phyloP scores from a whole-genome alignment of 2,888 invertebrate species.

The Galeruca laticollis region DNA sequence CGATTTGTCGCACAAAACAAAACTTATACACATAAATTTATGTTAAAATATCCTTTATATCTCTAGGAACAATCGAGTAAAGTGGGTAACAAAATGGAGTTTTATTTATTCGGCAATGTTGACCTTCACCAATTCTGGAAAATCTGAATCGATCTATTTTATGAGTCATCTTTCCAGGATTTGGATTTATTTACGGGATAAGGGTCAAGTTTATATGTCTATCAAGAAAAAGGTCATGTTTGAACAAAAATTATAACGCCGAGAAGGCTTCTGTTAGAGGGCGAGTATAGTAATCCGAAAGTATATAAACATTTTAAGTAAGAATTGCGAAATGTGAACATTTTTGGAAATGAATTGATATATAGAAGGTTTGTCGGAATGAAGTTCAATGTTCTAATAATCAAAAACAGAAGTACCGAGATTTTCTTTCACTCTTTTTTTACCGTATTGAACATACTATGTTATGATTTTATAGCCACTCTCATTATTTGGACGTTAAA shows the following conservation, averaged over 20 bases:
- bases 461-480: too few species aligned
- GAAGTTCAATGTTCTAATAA: too few species aligned
- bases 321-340: background rate
- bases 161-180: conserved; percentile 33
- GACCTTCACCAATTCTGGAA: conserved; percentile 28
- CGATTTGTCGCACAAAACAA: too few species aligned
- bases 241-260: too few species aligned
- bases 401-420: too few species aligned
- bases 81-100: conserved; percentile 18
- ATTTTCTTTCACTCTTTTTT: too few species aligned
- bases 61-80: conserved; percentile 12
- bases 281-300: too few species aligned
- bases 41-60: background rate
- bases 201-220: conserved; percentile 28
- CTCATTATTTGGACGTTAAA: too few species aligned
- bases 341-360: too few species aligned
- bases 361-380: too few species aligned
- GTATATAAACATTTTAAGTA: background rate
- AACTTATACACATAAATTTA: background rate
- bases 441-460: too few species aligned
- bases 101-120: conserved; percentile 27
- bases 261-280: background rate
- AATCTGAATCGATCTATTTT: conserved; percentile 30
- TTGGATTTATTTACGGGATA: conserved; percentile 27
- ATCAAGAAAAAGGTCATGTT: conserved; percentile 22